phyloP scores from a whole-genome alignment of 2,113 vertebrate species.

The Sakesphorus luctuosus region DNA sequence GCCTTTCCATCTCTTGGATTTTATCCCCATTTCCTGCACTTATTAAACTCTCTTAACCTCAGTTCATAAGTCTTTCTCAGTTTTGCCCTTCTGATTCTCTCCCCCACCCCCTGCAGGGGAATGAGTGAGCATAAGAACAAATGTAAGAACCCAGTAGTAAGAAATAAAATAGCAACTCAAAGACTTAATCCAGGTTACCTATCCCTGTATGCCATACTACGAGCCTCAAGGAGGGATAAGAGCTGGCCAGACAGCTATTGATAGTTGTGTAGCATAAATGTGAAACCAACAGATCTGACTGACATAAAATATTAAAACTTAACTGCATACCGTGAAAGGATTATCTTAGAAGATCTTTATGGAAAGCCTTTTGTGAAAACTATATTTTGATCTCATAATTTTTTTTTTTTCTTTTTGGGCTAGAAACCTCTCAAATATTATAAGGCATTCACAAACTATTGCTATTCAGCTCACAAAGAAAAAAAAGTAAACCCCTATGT shows the following conservation, averaged over 20 bases:
- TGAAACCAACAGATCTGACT: not conserved
- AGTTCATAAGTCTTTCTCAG: not conserved
- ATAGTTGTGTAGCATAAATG: not conserved
- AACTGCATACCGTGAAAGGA: not conserved
- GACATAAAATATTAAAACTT: not conserved
- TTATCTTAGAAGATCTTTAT: not conserved
- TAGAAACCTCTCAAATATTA: not conserved
- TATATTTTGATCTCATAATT: not conserved
- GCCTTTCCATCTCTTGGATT: not conserved
- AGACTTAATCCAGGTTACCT: not conserved
- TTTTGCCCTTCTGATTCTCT: not conserved
- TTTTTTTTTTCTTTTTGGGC: not conserved
- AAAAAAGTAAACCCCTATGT: not conserved
- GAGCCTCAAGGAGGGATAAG: not conserved
- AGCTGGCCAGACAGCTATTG: not conserved
- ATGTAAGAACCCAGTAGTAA: not conserved
- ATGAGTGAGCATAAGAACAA: not conserved
- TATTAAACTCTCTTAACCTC: not conserved
- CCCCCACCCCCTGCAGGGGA: fast-evolving
- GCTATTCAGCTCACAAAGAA: not conserved
- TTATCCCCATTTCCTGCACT: not conserved
- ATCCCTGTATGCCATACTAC: not conserved
- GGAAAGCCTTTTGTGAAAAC: not conserved
- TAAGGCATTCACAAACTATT: not conserved
- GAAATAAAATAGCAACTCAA: not conserved